phyloP scores from a whole-genome alignment of 1,140 invertebrate genomes.

The Melitaea cinxia region DNA sequence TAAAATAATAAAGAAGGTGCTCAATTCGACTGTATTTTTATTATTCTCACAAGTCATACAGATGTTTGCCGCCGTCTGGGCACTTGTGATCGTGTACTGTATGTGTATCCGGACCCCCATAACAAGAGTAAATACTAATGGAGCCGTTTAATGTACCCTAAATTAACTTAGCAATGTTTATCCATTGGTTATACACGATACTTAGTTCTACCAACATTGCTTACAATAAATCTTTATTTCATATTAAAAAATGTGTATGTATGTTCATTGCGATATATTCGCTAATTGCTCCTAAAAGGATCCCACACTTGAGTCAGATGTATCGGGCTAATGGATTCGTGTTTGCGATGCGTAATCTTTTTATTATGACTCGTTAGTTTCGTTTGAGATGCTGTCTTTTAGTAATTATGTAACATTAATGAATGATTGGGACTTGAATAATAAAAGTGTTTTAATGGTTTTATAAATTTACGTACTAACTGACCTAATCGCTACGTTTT shows the following conservation, averaged over 20 bases:
- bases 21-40: too few species aligned
- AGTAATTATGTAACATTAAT: background rate
- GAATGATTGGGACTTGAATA: background rate
- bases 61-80: too few species aligned
- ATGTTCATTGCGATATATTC: constrained; percentile 34
- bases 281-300: constrained; percentile 55
- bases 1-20: too few species aligned
- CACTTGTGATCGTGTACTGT: too few species aligned
- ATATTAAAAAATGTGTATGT: constrained; percentile 47
- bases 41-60: too few species aligned
- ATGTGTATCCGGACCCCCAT: too few species aligned
- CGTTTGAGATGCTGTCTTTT: background rate
- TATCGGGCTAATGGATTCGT: constrained; percentile 2
- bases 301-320: constrained; percentile 39
- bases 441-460: background rate
- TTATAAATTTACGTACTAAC: too few species aligned
- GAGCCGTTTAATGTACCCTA: too few species aligned
- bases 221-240: constrained; percentile 24
- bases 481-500: too few species aligned
- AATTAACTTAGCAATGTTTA: too few species aligned
- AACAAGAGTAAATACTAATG: too few species aligned
- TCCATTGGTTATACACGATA: too few species aligned
- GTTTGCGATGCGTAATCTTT: constrained; percentile 5
- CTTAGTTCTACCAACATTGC: constrained; percentile 17
- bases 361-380: constrained; percentile 2